Percentiles rank a stretch among this genome's conserved stretches.
Evolutionary conservation across 2,797 vertebrate species (phyloP).

Genomic region (Acrossocheilus fasciatus): DNA sequence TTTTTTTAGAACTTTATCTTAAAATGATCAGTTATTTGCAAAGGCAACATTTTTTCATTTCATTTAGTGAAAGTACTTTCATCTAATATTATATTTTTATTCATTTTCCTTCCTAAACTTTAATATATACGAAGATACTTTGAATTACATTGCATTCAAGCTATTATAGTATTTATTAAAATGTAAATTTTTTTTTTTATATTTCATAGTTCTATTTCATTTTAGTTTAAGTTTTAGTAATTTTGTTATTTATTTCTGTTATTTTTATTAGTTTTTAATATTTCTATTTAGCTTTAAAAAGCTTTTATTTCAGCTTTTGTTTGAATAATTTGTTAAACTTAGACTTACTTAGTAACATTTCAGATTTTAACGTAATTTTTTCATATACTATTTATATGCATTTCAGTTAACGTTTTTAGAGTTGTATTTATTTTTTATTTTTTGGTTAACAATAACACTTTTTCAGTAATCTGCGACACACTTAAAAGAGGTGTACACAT

Average conservation of each 20-base stretch:
- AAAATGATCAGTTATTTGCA: no score
- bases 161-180: background rate
- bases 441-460: background rate
- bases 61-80: background rate
- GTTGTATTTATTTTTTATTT: background rate
- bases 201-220: background rate
- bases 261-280: background rate
- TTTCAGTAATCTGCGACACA: background rate
- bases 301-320: background rate
- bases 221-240: background rate
- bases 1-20: no score
- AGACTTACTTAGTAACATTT: background rate
- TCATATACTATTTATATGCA: background rate
- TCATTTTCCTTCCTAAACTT: background rate
- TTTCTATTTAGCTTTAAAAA: background rate
- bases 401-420: background rate
- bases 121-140: background rate
- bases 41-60: background rate
- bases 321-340: background rate
- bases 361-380: background rate
- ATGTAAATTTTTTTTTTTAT: background rate
- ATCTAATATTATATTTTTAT: background rate
- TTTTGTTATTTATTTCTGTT: background rate
- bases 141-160: background rate
- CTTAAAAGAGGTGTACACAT: background rate